phyloP scores from a whole-genome alignment of 2,888 invertebrate species.

The Pocota personata region DNA sequence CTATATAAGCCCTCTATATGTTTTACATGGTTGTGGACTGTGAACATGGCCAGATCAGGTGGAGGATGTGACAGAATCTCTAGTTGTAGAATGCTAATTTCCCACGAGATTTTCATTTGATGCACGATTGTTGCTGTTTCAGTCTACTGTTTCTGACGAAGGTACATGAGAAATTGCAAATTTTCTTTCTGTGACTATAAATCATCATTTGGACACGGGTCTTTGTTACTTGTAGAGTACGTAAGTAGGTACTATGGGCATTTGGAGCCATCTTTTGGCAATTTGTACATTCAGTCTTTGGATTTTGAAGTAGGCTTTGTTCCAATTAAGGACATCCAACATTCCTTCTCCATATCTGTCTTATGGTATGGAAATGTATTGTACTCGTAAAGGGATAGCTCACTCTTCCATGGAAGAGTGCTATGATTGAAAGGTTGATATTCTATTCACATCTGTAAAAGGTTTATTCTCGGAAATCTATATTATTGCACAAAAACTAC shows the following conservation, averaged over 20 bases:
- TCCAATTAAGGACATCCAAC: background rate
- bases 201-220: conserved; percentile 19
- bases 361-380: no score
- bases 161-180: conserved; percentile 17
- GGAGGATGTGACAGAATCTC: conserved; percentile 49
- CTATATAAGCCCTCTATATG: background rate
- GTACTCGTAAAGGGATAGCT: no score
- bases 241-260: background rate
- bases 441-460: no score
- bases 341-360: background rate
- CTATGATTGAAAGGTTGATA: no score
- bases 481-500: no score
- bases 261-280: background rate
- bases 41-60: background rate
- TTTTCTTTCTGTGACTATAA: conserved; percentile 14
- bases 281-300: background rate
- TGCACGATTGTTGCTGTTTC: conserved; percentile 42
- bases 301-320: background rate
- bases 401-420: no score
- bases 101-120: conserved; percentile 58
- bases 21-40: conserved; percentile 14
- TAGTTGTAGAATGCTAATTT: conserved; percentile 63
- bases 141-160: background rate
- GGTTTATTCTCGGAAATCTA: no score
- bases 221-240: background rate